phyloP scores from a whole-genome alignment of 2,888 invertebrate genomes.

The Noctua fimbriata region DNA sequence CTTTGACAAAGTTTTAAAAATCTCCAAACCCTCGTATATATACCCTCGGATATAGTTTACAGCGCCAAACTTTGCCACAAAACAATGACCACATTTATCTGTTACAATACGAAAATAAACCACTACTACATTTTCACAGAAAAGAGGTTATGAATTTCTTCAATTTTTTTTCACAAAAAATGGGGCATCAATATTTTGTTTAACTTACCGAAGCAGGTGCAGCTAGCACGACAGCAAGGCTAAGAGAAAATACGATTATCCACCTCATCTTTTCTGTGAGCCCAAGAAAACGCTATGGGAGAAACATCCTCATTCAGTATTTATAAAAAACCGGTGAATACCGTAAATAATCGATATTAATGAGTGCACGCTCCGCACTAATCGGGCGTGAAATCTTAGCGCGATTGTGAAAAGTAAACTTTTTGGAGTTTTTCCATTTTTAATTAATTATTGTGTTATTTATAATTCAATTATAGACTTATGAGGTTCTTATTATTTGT shows the following conservation, averaged over 20 bases:
- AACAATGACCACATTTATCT: neutral
- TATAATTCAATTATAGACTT: slow-evolving; percentile 41
- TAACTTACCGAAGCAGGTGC: slow-evolving; percentile 56
- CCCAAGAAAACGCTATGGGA: slow-evolving; percentile 46
- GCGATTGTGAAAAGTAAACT: slow-evolving; percentile 34
- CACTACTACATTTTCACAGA: neutral
- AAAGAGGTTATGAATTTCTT: neutral
- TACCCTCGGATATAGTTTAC: too few relatives aligned
- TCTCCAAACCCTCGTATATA: neutral
- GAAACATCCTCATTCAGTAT: slow-evolving; percentile 35
- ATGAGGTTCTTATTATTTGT: slow-evolving; percentile 38
- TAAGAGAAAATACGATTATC: slow-evolving; percentile 66
- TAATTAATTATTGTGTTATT: slow-evolving; percentile 46
- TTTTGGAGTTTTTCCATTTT: slow-evolving; percentile 29
- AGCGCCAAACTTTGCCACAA: neutral
- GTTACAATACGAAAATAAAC: neutral
- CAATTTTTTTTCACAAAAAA: neutral
- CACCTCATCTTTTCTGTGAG: slow-evolving; percentile 67
- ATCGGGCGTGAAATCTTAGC: slow-evolving; percentile 67
- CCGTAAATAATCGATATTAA: slow-evolving; percentile 72
- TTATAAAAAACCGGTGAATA: slow-evolving; percentile 59
- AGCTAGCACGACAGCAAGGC: slow-evolving; percentile 59
- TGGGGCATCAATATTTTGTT: neutral
- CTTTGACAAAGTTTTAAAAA: neutral
- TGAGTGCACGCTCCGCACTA: slow-evolving; percentile 60